Conservation (phyloP, 1,140 invertebrate genomes). For the Odontomachus brunneus region DNA sequence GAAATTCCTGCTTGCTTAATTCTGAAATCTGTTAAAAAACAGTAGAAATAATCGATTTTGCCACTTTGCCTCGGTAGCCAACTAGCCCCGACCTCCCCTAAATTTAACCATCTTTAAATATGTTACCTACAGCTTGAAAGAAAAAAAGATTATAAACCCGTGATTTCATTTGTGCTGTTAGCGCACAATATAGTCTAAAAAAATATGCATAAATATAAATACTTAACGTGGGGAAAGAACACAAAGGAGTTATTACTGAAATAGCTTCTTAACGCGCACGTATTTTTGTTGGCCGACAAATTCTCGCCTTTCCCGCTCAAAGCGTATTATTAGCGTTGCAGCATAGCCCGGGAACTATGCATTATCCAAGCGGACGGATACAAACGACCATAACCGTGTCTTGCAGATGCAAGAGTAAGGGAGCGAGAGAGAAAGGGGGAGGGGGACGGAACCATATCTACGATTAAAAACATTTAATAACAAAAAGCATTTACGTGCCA, state of each 20-base stretch:
- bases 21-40: too few relatives aligned
- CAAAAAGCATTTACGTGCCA: slow-evolving; percentile 41
- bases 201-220: not conserved
- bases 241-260: too few relatives aligned
- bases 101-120: too few relatives aligned
- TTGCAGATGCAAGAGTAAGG: not conserved
- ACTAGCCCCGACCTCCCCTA: too few relatives aligned
- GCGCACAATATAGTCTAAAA: not conserved
- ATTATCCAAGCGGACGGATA: slow-evolving; percentile 10
- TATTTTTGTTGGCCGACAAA: slow-evolving; percentile 15
- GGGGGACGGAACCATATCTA: not conserved
- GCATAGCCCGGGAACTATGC: slow-evolving; percentile 9
- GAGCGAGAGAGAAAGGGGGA: too few relatives aligned
- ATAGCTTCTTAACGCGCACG: not conserved
- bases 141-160: not conserved
- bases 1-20: too few relatives aligned
- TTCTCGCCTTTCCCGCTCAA: not conserved
- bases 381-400: slow-evolving; percentile 24
- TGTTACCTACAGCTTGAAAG: not conserved
- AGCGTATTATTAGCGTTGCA: slow-evolving; percentile 10
- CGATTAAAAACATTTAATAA: slow-evolving; percentile 58
- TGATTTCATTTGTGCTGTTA: not conserved
- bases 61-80: too few relatives aligned
- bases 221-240: too few relatives aligned
- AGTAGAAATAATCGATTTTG: too few relatives aligned